Evolutionary conservation across 1,140 invertebrate genomes (phyloP).

Genomic region (Drosophila carrolli): DNA sequence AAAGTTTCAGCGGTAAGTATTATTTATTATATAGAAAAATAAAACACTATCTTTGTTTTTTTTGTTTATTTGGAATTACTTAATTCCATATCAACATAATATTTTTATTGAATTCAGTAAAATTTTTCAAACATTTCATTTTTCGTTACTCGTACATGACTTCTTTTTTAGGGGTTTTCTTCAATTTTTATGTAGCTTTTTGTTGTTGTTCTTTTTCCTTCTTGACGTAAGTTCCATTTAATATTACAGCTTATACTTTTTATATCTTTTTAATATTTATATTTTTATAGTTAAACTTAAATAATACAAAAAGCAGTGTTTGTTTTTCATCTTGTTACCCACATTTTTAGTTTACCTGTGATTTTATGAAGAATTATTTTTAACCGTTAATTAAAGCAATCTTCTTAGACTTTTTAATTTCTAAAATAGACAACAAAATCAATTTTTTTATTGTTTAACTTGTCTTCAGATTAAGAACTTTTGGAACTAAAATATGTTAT

Average conservation of each 20-base stretch:
- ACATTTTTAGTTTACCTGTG: conserved; percentile 66
- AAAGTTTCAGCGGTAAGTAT: no score
- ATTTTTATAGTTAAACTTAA: conserved; percentile 77
- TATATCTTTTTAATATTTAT: conserved; percentile 62
- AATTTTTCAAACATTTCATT: conserved; percentile 81
- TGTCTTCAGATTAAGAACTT: conserved; percentile 20
- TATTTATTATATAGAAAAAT: background rate
- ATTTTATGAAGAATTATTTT: conserved; percentile 62
- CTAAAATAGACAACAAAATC: conserved; percentile 38
- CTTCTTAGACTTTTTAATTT: conserved; percentile 49
- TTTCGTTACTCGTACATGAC: conserved; percentile 71
- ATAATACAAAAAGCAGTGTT: conserved; percentile 82
- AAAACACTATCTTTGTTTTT: conserved; percentile 18
- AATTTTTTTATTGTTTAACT: conserved; percentile 33
- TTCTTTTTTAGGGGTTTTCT: conserved; percentile 61
- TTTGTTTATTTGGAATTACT: conserved; percentile 82
- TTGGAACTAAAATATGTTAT: conserved; percentile 25
- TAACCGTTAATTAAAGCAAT: conserved; percentile 81
- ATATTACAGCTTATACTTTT: conserved; percentile 71
- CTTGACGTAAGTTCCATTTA: conserved; percentile 65
- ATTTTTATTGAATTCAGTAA: conserved; percentile 84
- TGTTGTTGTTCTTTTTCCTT: conserved; percentile 39
- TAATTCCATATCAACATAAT: conserved; percentile 84
- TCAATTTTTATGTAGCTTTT: conserved; percentile 53
- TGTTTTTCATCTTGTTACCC: conserved; percentile 73